Evolutionary conservation across 2,888 invertebrate species (phyloP).

Genomic region (Apamea epomidion): DNA sequence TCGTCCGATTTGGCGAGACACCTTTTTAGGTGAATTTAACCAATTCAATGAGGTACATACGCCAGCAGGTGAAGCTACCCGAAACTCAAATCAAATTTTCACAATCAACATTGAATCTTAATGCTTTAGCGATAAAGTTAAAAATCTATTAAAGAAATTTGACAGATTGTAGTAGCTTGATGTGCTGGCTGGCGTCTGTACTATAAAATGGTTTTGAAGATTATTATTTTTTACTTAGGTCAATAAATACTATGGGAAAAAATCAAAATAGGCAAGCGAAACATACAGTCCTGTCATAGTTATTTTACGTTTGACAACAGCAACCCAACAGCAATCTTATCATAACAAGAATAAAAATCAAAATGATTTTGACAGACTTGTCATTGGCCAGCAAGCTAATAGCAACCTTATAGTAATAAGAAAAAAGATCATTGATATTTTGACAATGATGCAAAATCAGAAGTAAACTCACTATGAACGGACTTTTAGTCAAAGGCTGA

Average conservation of each 20-base stretch:
- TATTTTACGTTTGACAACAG: too few species aligned
- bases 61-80: too few species aligned
- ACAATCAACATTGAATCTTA: too few species aligned
- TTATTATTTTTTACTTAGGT: neutral
- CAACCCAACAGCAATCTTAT: too few species aligned
- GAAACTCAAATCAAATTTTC: too few species aligned
- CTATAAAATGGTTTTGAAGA: neutral
- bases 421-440: neutral
- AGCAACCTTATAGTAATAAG: neutral
- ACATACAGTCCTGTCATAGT: neutral
- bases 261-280: too few species aligned
- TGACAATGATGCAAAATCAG: neutral
- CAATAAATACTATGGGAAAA: neutral
- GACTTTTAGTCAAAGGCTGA: neutral
- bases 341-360: too few species aligned
- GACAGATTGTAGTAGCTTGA: too few species aligned
- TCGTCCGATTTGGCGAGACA: too few species aligned
- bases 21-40: neutral
- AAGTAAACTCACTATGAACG: neutral
- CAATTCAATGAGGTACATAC: neutral
- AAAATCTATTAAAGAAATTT: too few species aligned
- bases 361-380: neutral
- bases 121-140: too few species aligned
- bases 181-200: too few species aligned
- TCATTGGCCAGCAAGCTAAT: neutral